Conservation (phyloP, 1,140 invertebrate species). For the Brachionus paranguensis region DNA sequence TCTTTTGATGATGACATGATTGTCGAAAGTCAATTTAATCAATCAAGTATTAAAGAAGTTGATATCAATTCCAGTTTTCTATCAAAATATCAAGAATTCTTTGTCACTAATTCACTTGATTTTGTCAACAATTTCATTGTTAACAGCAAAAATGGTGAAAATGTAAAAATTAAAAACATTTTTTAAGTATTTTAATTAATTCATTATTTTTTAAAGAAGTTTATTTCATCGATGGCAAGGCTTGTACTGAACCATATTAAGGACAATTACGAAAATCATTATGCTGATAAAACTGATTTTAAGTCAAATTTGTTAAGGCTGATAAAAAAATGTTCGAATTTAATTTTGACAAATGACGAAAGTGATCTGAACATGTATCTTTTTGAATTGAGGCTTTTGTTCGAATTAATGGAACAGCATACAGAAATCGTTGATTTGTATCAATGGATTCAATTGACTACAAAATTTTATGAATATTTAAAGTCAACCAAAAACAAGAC, state of each 20-base stretch:
- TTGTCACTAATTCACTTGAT: neutral
- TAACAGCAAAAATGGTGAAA: neutral
- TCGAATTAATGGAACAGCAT: neutral
- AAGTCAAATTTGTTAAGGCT: neutral
- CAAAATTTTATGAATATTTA: conserved; percentile 15
- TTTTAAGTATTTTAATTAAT: neutral
- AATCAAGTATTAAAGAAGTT: neutral
- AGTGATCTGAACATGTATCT: neutral
- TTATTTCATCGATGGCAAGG: neutral
- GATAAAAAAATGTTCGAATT: conserved; percentile 11
- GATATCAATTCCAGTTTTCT: neutral
- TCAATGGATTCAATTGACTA: conserved; percentile 10
- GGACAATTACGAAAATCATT: neutral
- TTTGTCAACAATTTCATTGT: neutral
- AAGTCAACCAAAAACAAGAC: neutral
- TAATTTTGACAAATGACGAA: neutral
- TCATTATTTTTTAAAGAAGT: neutral
- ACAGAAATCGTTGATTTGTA: neutral
- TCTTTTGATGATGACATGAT: neutral
- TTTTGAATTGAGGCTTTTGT: neutral
- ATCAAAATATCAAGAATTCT: neutral
- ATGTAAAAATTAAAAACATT: neutral
- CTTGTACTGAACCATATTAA: neutral
- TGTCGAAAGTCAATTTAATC: neutral
- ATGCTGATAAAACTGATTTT: neutral